Evolutionary conservation across 2,888 invertebrate species (phyloP), one percentile per base, ranked within the genome.

Genomic region (Drosophila meridiana): DNA sequence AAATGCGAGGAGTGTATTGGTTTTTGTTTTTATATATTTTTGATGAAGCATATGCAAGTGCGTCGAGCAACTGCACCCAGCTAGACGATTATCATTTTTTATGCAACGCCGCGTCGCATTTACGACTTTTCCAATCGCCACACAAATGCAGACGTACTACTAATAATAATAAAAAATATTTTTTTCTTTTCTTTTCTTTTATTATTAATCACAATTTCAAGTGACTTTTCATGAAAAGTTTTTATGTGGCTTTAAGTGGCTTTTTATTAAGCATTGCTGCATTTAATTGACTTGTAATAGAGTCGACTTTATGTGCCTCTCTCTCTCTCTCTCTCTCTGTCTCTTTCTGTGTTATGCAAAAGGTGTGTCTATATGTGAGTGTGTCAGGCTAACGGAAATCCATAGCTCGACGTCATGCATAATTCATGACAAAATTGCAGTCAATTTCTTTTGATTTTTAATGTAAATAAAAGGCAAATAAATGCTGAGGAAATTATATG

Each of bases 261-360:
- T 83, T 85, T 85, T 85, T 85, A 88, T 88, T 85, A 77, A 76
- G 45, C 80, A 83, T 86, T 87, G 82, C 72, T 72, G 80, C 83
- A 74, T 89, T 89, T 87, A 87, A 87, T 87, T 89, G 89, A 89
- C 89, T 84, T 84, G 89, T 87, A 87, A 87, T 87, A 87, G 79
- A 87, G 56, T 58, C 47, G 65, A 60, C 56, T 47, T 47, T 30
- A 47, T 47, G 13, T 13, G 45, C 45, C 13, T 47, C 26, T 28
- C 13, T 13, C 28, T 63, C 6, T 59, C 45, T 61, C 14, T 40
- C 40, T 28, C 8, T 52, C 42, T 53, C 14, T 47, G 28, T 13
- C 28, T 66, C 4, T 50, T 45, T 59, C 11, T 36, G 42, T 40
- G 69, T 78, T 79, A 73, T 79, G 77, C 71, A 75, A 73, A 72